These are phyloP conservation scores for Platypus cylindrus DNA, from an alignment of 2,888 invertebrate genomes.

Conservation along the genomic window DNA sequence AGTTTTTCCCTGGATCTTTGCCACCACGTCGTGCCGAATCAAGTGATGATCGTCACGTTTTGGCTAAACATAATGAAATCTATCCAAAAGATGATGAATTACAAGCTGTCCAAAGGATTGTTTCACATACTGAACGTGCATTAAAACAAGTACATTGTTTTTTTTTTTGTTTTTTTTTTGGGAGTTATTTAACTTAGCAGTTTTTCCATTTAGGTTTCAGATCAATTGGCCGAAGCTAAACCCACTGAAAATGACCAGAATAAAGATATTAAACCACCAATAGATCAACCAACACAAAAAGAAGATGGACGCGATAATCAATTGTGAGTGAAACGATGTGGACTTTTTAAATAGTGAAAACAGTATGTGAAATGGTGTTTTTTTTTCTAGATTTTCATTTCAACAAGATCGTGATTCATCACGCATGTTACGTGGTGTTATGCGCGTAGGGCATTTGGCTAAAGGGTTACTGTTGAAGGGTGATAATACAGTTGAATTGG, in stretches of 20 bases:
- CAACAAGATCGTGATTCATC: conserved; percentile 45
- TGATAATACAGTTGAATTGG: conserved; percentile 81
- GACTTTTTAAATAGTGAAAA: too few relatives aligned
- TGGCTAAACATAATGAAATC: conserved; percentile 84
- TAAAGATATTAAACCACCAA: conserved; percentile 44
- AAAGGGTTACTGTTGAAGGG: conserved; percentile 83
- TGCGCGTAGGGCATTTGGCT: conserved; percentile 87
- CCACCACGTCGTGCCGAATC: conserved; percentile 73
- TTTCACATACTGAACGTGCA: conserved; percentile 85
- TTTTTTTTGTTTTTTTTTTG: background rate
- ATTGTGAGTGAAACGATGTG: too few relatives aligned
- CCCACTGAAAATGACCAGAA: conserved; percentile 30
- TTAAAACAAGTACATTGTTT: conserved; percentile 51
- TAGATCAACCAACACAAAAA: conserved; percentile 27
- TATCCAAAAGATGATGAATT: conserved; percentile 87
- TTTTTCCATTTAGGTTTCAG: conserved; percentile 51
- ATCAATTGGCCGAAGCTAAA: conserved; percentile 58
- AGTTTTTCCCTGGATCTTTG: conserved; percentile 36
- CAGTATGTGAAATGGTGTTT: too few relatives aligned
- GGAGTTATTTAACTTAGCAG: background rate
- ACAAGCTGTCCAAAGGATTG: conserved; percentile 80
- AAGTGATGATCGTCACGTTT: conserved; percentile 91
- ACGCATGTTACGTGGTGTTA: conserved; percentile 85
- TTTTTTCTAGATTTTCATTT: conserved; percentile 44
- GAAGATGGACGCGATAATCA: conserved; percentile 74